Evolutionary conservation across 2,888 invertebrate genomes (phyloP).

Genomic region (Antitype chi): DNA sequence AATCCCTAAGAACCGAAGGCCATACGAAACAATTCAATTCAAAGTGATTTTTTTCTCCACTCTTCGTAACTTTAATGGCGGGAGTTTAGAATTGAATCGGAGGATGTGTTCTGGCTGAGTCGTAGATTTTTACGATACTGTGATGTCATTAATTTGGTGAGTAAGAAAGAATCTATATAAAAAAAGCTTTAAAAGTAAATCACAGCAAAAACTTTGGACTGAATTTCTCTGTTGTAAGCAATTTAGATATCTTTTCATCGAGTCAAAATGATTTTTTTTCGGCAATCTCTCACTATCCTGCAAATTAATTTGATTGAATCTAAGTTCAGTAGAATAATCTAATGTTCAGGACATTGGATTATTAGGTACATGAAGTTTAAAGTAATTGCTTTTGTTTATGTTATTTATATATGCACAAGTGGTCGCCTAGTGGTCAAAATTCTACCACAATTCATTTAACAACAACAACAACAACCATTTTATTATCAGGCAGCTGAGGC

Average conservation of each 20-base stretch:
- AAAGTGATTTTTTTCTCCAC: constrained; percentile 65
- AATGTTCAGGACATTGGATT: too few species aligned
- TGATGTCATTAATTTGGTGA: constrained; percentile 15
- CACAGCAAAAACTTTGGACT: neutral
- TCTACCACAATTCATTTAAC: too few species aligned
- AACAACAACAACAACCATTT: too few species aligned
- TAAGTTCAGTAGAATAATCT: too few species aligned
- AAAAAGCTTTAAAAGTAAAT: neutral
- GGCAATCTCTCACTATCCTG: neutral
- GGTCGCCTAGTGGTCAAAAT: too few species aligned
- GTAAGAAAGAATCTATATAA: neutral
- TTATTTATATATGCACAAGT: too few species aligned
- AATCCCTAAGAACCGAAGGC: constrained; percentile 71
- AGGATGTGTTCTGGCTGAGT: constrained; percentile 63
- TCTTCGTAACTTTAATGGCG: constrained; percentile 65
- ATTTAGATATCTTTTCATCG: neutral
- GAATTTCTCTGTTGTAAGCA: neutral
- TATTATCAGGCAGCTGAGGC: too few species aligned
- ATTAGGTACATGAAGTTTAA: too few species aligned
- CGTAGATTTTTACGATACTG: constrained; percentile 26
- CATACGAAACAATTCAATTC: constrained; percentile 68
- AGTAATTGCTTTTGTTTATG: too few species aligned
- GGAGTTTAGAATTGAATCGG: constrained; percentile 73
- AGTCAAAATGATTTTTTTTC: neutral
- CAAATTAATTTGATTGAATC: neutral